A percentile compares a stretch with the other conserved stretches of the same genome.
phyloP scores from a whole-genome alignment of 2,888 invertebrate species.

The Eulithis testata region DNA sequence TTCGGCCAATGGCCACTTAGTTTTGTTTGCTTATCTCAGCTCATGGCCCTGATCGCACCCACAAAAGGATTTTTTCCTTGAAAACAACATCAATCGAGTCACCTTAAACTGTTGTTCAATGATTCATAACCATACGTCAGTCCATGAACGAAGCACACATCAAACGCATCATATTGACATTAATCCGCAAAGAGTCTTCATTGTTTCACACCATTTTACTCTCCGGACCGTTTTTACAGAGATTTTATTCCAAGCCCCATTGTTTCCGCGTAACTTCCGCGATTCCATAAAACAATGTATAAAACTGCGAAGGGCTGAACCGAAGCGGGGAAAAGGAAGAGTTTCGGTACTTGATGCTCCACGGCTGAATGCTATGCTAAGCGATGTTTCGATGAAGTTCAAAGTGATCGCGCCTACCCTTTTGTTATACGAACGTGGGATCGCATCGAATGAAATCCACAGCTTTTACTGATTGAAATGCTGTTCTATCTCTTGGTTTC shows the following conservation, averaged over 20 bases:
- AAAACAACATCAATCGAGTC: conserved; percentile 1
- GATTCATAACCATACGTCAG: conserved; percentile 13
- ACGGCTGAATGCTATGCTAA: conserved; percentile 23
- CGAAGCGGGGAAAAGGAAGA: conserved; percentile 30
- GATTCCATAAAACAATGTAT: conserved; percentile 55
- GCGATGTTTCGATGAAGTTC: conserved; percentile 20
- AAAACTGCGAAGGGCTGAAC: conserved; percentile 49
- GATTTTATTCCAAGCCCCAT: conserved; percentile 49
- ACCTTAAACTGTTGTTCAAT: neutral
- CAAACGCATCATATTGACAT: conserved; percentile 15
- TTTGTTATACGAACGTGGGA: conserved; percentile 11
- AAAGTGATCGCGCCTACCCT: conserved; percentile 14
- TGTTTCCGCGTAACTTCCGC: conserved; percentile 55
- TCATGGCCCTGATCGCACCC: neutral
- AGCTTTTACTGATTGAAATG: conserved; percentile 7
- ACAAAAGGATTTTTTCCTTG: neutral
- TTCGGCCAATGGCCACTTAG: no score
- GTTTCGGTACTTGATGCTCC: conserved; percentile 25
- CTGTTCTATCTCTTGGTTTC: neutral
- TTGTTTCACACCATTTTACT: conserved; percentile 45
- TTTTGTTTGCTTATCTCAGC: no score
- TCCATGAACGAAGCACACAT: conserved; percentile 4
- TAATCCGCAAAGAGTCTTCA: conserved; percentile 48
- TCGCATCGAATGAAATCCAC: conserved; percentile 5
- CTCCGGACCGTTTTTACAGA: conserved; percentile 46